Base-by-base conservation (phyloP, 2,797 vertebrate genomes). In the Okamejei kenojei region DNA sequence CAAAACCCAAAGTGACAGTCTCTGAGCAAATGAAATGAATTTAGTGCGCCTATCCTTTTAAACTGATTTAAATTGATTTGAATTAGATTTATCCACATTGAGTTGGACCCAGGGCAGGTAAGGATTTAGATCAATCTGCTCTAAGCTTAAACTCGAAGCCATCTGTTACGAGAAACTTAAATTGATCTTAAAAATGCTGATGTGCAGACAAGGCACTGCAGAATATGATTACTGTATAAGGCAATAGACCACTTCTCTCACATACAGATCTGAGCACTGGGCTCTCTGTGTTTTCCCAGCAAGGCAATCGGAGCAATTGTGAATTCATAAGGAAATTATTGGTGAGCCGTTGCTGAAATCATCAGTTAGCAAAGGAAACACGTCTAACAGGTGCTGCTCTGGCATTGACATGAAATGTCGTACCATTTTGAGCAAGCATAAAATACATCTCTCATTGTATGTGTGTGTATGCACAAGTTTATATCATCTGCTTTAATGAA, bases 161-260 rank as follows among this genome's bases (percentile, higher is more conserved):
- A 76, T 92, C 90, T 92, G 90, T 92, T 92, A 92, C 71, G 68
- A 29, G 15, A 71, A 76, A 21, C 90, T 92, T 76, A 23, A 92
- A 92, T 76, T 92, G 90, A 92, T 92, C 90, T 92, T 92, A 92
- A 92, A 90, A 92, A 92, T 92, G 90, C 90, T 92, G 90, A 92
- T 92, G 35, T 13, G 45, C 5, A 29, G 38, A 73, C 65, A 71
- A 38, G n/a, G 90, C 23, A 54, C 45, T 92, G 71, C 71, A 92
- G 71, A 92, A 92, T 92, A 76, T 74, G 90, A 73, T 92, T 76
- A 74, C 68, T 92, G 90, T 76, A 74, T 9, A 63, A 92, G 45
- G 23, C 35, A 54, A 32, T 23, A 54, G 38, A 92, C 35, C 71
- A 92, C 90, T 45, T 92, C 71, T 19, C 88, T 58, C 68, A 45